These are phyloP conservation scores for Hippocampus barbouri DNA, from an alignment of 2,113 vertebrate species.

Conservation along the genomic window DNA sequence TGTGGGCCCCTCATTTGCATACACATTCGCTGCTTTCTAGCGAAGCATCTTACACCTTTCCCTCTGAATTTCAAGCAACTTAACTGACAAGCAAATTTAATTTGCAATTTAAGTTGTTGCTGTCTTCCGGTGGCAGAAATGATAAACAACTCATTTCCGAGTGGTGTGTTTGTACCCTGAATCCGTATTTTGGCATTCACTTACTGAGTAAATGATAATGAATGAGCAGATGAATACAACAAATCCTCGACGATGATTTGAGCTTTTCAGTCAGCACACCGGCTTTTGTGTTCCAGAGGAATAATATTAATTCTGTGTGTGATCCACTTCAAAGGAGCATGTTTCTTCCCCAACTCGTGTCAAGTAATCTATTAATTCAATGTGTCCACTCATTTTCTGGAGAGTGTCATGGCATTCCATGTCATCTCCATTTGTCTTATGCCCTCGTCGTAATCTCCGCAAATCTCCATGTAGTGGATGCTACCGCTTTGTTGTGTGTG, in stretches of 20 bases:
- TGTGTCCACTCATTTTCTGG: conserved; percentile 37
- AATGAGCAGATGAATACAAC: conserved; percentile 22
- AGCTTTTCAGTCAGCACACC: conserved; percentile 3
- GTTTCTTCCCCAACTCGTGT: conserved; percentile 16
- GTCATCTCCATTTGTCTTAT: conserved; percentile 40
- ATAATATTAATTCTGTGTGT: conserved; percentile 14
- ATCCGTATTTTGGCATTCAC: conserved; percentile 19
- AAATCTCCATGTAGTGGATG: conserved; percentile 52
- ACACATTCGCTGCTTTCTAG: conserved; percentile 37
- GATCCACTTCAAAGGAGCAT: conserved; percentile 6
- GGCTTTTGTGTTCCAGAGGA: neutral
- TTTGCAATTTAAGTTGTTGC: conserved; percentile 28
- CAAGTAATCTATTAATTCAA: conserved; percentile 27
- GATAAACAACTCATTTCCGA: conserved; percentile 37
- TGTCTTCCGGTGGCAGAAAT: conserved; percentile 10
- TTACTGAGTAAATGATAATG: conserved; percentile 15
- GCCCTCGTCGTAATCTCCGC: conserved; percentile 41
- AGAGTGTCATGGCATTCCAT: conserved; percentile 19
- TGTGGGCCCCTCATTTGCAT: conserved; percentile 43
- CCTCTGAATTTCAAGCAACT: conserved; percentile 29
- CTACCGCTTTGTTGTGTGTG: conserved; percentile 41
- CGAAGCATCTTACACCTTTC: conserved; percentile 37
- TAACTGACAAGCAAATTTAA: conserved; percentile 40
- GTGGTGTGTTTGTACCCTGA: neutral
- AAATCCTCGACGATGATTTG: conserved; percentile 5